These are phyloP conservation scores for Caenorhabditis imperialis DNA, from an alignment of 2,888 invertebrate genomes.

Conservation along the genomic window DNA sequence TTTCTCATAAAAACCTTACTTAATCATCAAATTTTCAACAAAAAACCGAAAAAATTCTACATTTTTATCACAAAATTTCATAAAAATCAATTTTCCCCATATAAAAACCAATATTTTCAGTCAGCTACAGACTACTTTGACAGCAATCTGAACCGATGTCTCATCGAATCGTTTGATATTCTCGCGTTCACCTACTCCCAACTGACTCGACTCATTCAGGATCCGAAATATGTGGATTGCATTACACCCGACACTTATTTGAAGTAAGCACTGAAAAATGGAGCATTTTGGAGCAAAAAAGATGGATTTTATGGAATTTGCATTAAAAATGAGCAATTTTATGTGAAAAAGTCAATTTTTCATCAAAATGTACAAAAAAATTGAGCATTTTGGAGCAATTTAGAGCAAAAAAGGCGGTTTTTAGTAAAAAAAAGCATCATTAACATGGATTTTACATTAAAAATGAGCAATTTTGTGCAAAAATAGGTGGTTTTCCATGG, in stretches of 20 bases:
- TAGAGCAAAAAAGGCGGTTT: no score
- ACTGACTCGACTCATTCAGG: slow-evolving; percentile 81
- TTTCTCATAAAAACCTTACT: not conserved
- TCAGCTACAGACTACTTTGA: slow-evolving; percentile 72
- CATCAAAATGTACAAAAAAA: no score
- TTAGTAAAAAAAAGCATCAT: no score
- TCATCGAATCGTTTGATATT: slow-evolving; percentile 82
- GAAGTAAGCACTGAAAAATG: slow-evolving; percentile 55
- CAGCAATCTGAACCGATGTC: slow-evolving; percentile 75
- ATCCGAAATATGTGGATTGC: slow-evolving; percentile 79
- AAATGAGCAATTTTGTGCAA: no score
- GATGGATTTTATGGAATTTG: no score
- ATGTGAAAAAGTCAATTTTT: no score
- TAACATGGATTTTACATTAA: no score
- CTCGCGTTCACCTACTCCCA: slow-evolving; percentile 80
- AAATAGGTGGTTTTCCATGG: no score
- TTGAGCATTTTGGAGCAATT: no score
- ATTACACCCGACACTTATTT: slow-evolving; percentile 78
- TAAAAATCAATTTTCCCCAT: not conserved
- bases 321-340: no score
- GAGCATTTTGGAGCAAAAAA: not conserved
- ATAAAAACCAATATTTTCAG: slow-evolving; percentile 46
- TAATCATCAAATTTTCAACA: not conserved
- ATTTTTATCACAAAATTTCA: not conserved
- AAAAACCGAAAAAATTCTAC: not conserved